Conservation (phyloP, 2,113 vertebrate genomes). For the Jaculus jaculus region DNA sequence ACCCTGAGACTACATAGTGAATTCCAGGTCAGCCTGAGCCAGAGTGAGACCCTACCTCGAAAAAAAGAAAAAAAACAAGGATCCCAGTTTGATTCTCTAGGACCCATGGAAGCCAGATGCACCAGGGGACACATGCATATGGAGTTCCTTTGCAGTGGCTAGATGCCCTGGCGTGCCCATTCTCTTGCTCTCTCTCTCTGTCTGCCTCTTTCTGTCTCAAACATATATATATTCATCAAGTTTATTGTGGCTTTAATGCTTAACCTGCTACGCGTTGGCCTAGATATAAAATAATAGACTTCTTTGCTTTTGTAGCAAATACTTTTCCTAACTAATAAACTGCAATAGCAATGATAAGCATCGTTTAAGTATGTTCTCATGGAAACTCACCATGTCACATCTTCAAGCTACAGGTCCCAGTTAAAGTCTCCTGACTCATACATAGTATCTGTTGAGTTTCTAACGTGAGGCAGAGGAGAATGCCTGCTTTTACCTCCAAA, state of each 20-base stretch:
- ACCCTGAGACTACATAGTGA: too few species aligned
- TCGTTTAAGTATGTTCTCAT: neutral
- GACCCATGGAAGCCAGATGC: too few species aligned
- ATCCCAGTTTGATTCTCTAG: too few species aligned
- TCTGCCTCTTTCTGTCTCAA: too few species aligned
- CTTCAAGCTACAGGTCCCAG: neutral
- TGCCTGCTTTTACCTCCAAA: neutral
- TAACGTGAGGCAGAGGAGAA: neutral
- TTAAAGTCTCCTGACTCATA: neutral
- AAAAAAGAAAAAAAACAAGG: too few species aligned
- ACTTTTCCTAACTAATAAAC: neutral
- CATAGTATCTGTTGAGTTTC: neutral
- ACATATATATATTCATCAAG: too few species aligned
- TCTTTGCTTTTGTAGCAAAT: constrained; percentile 39
- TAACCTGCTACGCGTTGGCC: constrained; percentile 23
- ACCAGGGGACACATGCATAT: too few species aligned
- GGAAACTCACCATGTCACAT: neutral
- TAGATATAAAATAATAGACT: neutral
- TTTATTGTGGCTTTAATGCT: constrained; percentile 20
- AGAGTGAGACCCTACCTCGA: too few species aligned
- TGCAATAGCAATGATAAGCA: neutral
- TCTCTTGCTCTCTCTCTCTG: too few species aligned
- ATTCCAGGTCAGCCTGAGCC: too few species aligned
- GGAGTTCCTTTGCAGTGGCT: too few species aligned
- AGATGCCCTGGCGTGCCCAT: too few species aligned